phyloP scores from a whole-genome alignment of 2,113 vertebrate species.

The Apodemus sylvaticus region DNA sequence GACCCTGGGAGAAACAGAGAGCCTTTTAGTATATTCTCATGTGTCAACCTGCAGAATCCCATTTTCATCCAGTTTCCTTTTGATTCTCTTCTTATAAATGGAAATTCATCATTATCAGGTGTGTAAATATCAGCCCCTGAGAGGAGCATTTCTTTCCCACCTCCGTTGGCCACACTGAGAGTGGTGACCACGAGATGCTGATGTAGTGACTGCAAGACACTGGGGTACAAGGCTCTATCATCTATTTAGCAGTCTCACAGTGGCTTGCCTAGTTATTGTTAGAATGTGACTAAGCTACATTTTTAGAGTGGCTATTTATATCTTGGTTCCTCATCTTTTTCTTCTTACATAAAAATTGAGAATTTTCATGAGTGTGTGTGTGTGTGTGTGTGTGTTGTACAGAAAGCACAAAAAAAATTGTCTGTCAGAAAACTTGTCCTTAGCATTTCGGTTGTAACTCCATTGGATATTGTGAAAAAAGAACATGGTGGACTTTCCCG shows the following conservation, averaged over 20 bases:
- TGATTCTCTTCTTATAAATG: not conserved
- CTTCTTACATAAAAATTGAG: not conserved
- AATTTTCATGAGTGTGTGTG: not conserved
- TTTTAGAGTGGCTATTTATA: conserved; percentile 31
- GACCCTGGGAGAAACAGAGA: not conserved
- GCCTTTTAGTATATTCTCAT: not conserved
- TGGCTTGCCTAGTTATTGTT: not conserved
- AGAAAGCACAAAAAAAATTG: conserved; percentile 9
- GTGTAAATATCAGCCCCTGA: not conserved
- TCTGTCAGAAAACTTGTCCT: not conserved
- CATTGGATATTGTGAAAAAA: conserved; percentile 5
- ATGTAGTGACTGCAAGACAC: not conserved
- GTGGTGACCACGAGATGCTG: not conserved
- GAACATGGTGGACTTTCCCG: not conserved
- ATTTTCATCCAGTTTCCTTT: not conserved
- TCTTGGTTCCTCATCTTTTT: conserved; percentile 34
- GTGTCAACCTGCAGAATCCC: not conserved
- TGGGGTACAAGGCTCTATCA: not conserved
- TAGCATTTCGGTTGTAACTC: not conserved
- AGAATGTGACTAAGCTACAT: conserved; percentile 5
- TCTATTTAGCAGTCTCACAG: not conserved
- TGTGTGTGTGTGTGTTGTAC: not conserved
- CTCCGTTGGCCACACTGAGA: not conserved
- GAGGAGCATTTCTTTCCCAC: not conserved
- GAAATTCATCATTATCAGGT: not conserved